Evolutionary conservation across 2,888 invertebrate species (phyloP), one percentile per base, ranked within the genome.

Genomic region (Arenicola marina): DNA sequence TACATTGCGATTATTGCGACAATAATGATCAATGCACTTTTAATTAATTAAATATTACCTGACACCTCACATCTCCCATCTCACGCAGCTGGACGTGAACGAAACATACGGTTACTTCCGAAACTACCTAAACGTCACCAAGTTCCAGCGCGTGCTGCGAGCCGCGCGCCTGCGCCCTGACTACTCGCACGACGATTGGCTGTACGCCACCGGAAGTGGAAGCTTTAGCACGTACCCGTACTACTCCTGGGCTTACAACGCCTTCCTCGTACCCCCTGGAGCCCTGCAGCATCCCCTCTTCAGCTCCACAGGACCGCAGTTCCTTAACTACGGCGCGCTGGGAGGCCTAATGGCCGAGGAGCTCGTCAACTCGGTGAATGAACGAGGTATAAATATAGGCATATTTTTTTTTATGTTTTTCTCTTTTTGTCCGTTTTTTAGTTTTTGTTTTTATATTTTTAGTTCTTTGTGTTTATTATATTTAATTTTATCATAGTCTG

Each of bases 81-180:
- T 59, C 59, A 76, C 77, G 18, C 75, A 87, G 87, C 71, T 87
- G 54, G 81, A 77, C 29, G 82, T 87, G 45, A 83, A 87, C 70
- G 84, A 83, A 68, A 78, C 54, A 29, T 57, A 83, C 26, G 85
- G 87, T 73, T 85, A 87, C 67, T 87, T 87, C 72, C 80, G 82
- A 60, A 87, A 87, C 73, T 77, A 86, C 2, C 78, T 84, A 48
- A 84, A 84, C 70, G 84, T 85, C 0, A 82, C 86, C 45, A 71
- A 71, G 1, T 87, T 87, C 72, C 74, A 83, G 38, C 80, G 83
- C 56, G 61, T 66, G 3, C 70, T 75, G 38, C 76, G 77, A 73
- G 78, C 73, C 44, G 33, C 32, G 29, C 56, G 55, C 34, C 51
- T 62, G 28, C 4, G 28, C 7, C 48, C 38, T n/a, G 54, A 48